Evolutionary conservation across 2,797 vertebrate species (phyloP), one percentile per base, ranked within the genome.

Genomic region (Hemitrygon akajei): DNA sequence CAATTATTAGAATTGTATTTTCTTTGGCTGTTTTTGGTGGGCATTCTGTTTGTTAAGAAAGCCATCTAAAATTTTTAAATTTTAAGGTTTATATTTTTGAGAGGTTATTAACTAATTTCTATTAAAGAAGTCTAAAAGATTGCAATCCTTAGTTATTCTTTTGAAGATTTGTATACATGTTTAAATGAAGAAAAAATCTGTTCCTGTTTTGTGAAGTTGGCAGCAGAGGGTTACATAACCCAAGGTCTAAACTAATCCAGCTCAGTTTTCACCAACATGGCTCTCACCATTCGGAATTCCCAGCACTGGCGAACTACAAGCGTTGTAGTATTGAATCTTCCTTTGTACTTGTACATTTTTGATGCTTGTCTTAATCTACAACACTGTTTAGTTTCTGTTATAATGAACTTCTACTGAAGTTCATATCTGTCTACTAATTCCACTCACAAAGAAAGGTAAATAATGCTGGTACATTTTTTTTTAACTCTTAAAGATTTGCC

Each of bases 1-100:
- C 98, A 98, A 98, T 98, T 98, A 97, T 97, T 97, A 97, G 96
- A 97, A 98, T 98, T 98, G 97, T 98, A 97, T 97, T 98, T 66
- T 92, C 69, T 11, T 66, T 47, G 37, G 91, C 11, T 75, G 92
- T 76, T 93, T 69, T 93, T 93, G 91, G 91, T 75, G 71, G 76
- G 12, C 71, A 76, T 25, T 76, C 40, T 27, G 56, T 56, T 93
- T 56, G 27, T 93, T 75, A 75, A 75, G 89, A 14, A 91, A 47
- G 37, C 5, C 34, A 9, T 73, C 71, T 1, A 30, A 56, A 47
- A 75, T 56, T 56, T 66, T 9, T 7, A 25, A 7, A 63, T 63
- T n/a, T 60, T 14, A 63, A 66, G 7, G 6, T 34, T 1, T 56
- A 63, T 92, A 73, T 56, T 16, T 75, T 12, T 92, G 91, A 75